Evolutionary conservation across 2,888 invertebrate genomes (phyloP).

Genomic region (Noctua pronuba): DNA sequence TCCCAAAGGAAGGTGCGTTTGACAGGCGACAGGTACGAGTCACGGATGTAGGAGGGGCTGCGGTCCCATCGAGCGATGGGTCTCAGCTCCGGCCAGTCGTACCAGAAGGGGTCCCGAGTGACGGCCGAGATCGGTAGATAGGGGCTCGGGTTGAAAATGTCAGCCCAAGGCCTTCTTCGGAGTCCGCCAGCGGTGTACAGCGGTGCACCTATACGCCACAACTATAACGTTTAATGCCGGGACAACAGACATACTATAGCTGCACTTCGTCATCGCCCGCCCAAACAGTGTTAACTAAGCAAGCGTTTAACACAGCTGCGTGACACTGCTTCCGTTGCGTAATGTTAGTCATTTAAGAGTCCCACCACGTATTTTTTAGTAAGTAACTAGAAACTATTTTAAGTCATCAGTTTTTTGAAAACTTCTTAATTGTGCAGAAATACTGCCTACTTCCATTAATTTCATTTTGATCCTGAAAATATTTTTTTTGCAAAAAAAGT

Average conservation of each 20-base stretch:
- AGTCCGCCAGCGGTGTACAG: constrained; percentile 93
- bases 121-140: constrained; percentile 94
- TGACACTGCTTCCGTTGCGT: constrained; percentile 40
- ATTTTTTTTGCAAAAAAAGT: background rate
- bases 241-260: constrained; percentile 80
- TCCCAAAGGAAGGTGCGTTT: constrained; percentile 98
- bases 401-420: background rate
- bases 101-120: constrained; percentile 97
- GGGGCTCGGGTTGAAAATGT: constrained; percentile 95
- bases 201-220: constrained; percentile 91
- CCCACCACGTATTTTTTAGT: constrained; percentile 12
- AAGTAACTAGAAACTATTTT: background rate
- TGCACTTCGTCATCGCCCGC: constrained; percentile 84
- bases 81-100: constrained; percentile 94
- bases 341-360: constrained; percentile 49
- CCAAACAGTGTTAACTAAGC: constrained; percentile 72
- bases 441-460: background rate
- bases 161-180: constrained; percentile 91
- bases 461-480: background rate
- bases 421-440: background rate
- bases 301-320: constrained; percentile 68
- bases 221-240: constrained; percentile 77
- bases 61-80: constrained; percentile 94
- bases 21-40: constrained; percentile 97
- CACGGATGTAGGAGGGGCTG: constrained; percentile 95